phyloP scores from a whole-genome alignment of 2,888 invertebrate species.

The Mellilla xanthometata region DNA sequence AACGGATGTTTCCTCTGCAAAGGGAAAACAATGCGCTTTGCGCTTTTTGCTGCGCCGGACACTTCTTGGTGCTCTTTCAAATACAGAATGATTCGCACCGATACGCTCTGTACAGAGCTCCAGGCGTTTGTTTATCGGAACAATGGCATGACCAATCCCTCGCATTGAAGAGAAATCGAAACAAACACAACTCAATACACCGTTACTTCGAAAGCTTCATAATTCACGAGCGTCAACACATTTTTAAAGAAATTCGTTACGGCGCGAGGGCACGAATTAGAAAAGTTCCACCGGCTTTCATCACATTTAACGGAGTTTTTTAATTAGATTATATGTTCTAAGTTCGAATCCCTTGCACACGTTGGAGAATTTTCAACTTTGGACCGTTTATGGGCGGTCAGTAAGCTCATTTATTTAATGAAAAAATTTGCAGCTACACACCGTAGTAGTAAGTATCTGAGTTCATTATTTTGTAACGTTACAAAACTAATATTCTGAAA shows the following conservation, averaged over 20 bases:
- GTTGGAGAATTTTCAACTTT: slow-evolving; percentile 40
- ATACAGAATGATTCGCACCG: slow-evolving; percentile 57
- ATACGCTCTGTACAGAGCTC: slow-evolving; percentile 51
- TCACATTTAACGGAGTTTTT: slow-evolving; percentile 42
- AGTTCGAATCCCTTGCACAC: slow-evolving; percentile 44
- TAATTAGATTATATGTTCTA: slow-evolving; percentile 48
- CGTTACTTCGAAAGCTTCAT: slow-evolving; percentile 14
- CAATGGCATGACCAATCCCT: slow-evolving; percentile 44
- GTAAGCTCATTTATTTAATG: not conserved
- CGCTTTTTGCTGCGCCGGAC: slow-evolving; percentile 65
- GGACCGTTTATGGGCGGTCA: slow-evolving; percentile 36
- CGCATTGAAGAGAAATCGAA: slow-evolving; percentile 27
- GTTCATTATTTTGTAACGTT: too few relatives aligned
- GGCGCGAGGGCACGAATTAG: slow-evolving; percentile 18
- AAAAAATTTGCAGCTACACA: not conserved
- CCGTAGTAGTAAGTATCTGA: too few relatives aligned
- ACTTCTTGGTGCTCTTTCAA: slow-evolving; percentile 60
- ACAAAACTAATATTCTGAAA: too few relatives aligned
- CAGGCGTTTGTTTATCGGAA: slow-evolving; percentile 41
- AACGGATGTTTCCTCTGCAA: slow-evolving; percentile 59
- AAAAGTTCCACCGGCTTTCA: slow-evolving; percentile 36
- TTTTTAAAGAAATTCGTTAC: slow-evolving; percentile 21
- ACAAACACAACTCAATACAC: slow-evolving; percentile 29
- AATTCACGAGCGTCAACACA: slow-evolving; percentile 17
- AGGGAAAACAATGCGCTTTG: slow-evolving; percentile 69